These are phyloP conservation scores for Rattus rattus DNA, from an alignment of 2,113 vertebrate species.

Conservation along the genomic window DNA sequence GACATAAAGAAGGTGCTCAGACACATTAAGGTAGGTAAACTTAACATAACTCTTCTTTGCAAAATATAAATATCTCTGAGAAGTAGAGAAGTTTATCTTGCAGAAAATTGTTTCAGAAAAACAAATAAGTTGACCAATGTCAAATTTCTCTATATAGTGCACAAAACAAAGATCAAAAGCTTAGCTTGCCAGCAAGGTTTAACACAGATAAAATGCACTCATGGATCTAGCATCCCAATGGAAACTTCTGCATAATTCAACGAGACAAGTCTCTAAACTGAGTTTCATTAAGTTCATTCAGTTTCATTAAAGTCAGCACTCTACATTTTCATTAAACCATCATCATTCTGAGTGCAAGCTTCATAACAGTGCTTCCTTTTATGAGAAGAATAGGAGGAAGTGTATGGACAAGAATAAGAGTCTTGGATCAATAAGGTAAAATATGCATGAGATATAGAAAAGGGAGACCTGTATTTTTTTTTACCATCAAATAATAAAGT, in stretches of 20 bases:
- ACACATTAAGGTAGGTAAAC: neutral
- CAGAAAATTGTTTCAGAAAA: slow-evolving; percentile 88
- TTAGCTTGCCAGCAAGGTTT: slow-evolving; percentile 91
- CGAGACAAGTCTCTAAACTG: slow-evolving; percentile 68
- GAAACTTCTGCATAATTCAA: slow-evolving; percentile 79
- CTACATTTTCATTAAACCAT: slow-evolving; percentile 73
- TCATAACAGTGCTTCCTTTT: slow-evolving; percentile 54
- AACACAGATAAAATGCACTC: slow-evolving; percentile 87
- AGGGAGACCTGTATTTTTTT: slow-evolving; percentile 47
- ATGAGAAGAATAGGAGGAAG: slow-evolving; percentile 63
- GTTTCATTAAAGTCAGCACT: slow-evolving; percentile 56
- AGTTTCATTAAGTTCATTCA: slow-evolving; percentile 13
- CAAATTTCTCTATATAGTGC: slow-evolving; percentile 85
- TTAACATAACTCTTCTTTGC: slow-evolving; percentile 66
- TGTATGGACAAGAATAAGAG: slow-evolving; percentile 66
- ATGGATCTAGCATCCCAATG: slow-evolving; percentile 82
- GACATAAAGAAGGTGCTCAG: slow-evolving; percentile 32
- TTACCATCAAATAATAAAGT: slow-evolving; percentile 75
- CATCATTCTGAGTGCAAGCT: slow-evolving; percentile 62
- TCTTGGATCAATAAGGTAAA: slow-evolving; percentile 70
- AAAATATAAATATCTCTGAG: slow-evolving; percentile 77
- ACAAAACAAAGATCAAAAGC: slow-evolving; percentile 86
- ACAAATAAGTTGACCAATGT: slow-evolving; percentile 86
- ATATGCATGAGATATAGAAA: slow-evolving; percentile 71
- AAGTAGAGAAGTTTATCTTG: slow-evolving; percentile 81